phyloP scores from a whole-genome alignment of 2,797 vertebrate species.

The Rhabdomys pumilio region DNA sequence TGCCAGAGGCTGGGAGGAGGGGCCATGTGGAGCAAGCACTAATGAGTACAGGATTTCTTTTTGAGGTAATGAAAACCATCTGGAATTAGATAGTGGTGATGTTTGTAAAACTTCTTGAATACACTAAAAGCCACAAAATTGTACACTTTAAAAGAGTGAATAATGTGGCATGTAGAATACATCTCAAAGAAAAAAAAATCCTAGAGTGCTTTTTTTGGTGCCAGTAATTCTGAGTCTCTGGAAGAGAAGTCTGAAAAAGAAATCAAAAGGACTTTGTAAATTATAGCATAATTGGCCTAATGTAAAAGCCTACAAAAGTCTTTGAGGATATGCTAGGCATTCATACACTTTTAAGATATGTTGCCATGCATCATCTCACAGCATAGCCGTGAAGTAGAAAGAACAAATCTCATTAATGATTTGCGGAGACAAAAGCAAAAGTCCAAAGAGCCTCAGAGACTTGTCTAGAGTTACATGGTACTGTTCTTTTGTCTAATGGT shows the following conservation, averaged over 20 bases:
- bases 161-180: slow-evolving; percentile 26
- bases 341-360: slow-evolving; percentile 45
- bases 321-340: slow-evolving; percentile 40
- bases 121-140: slow-evolving; percentile 43
- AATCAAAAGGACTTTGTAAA: slow-evolving; percentile 35
- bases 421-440: slow-evolving; percentile 49
- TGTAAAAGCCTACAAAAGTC: slow-evolving; percentile 50
- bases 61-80: slow-evolving; percentile 57
- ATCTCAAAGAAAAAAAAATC: not conserved
- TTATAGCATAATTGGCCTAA: slow-evolving; percentile 34
- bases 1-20: not conserved
- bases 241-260: slow-evolving; percentile 63
- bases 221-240: slow-evolving; percentile 49
- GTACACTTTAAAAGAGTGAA: slow-evolving; percentile 12
- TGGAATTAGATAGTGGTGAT: slow-evolving; percentile 51
- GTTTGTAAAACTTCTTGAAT: slow-evolving; percentile 46
- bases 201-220: slow-evolving; percentile 33
- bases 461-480: slow-evolving; percentile 1
- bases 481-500: slow-evolving; percentile 13
- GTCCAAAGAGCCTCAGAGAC: slow-evolving; percentile 3
- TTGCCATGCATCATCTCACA: slow-evolving; percentile 6
- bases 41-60: slow-evolving; percentile 35
- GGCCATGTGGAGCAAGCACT: not conserved
- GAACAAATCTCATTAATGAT: slow-evolving; percentile 37
- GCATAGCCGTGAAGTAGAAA: slow-evolving; percentile 30